Percentiles rank a stretch among this genome's conserved stretches.
These are phyloP conservation scores for Leptinotarsa tumamoca DNA, from an alignment of 2,888 invertebrate genomes.

Conservation along the genomic window DNA sequence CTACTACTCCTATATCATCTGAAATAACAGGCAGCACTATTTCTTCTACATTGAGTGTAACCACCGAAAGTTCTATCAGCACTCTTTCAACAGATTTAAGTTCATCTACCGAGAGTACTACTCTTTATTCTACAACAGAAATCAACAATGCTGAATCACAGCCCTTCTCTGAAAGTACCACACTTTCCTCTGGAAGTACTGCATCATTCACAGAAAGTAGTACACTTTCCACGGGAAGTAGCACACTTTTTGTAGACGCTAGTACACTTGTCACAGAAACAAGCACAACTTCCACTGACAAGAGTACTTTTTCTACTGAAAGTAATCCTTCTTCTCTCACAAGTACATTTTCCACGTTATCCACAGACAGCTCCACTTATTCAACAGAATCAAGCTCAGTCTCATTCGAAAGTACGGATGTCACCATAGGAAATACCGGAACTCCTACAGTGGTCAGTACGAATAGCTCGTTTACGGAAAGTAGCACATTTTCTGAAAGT, in stretches of 20 bases:
- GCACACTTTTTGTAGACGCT: not conserved
- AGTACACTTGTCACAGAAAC: constrained; percentile 13
- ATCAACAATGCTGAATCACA: constrained; percentile 29
- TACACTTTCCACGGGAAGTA: constrained; percentile 20
- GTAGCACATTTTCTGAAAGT: constrained; percentile 20
- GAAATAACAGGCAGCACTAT: constrained; percentile 33
- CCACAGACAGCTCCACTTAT: constrained; percentile 29
- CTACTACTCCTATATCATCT: constrained; percentile 11
- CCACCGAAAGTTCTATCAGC: constrained; percentile 23
- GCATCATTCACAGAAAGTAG: constrained; percentile 13
- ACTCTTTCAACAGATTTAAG: constrained; percentile 28
- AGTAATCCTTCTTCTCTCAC: constrained; percentile 29
- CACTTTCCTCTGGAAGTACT: not conserved
- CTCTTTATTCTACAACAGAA: constrained; percentile 28
- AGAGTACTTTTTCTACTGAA: constrained; percentile 20
- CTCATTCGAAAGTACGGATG: constrained; percentile 27
- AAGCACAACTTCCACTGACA: constrained; percentile 27
- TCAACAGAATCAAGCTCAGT: constrained; percentile 28
- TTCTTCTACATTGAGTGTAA: constrained; percentile 15
- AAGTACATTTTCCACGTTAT: constrained; percentile 11
- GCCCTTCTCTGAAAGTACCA: constrained; percentile 2
- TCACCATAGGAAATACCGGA: constrained; percentile 18
- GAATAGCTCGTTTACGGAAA: constrained; percentile 8
- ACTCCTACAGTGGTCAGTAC: constrained; percentile 30
- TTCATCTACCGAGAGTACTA: constrained; percentile 28